These are phyloP conservation scores for Pandemis cinnamomeana DNA, from an alignment of 2,888 invertebrate species.

Conservation along the genomic window DNA sequence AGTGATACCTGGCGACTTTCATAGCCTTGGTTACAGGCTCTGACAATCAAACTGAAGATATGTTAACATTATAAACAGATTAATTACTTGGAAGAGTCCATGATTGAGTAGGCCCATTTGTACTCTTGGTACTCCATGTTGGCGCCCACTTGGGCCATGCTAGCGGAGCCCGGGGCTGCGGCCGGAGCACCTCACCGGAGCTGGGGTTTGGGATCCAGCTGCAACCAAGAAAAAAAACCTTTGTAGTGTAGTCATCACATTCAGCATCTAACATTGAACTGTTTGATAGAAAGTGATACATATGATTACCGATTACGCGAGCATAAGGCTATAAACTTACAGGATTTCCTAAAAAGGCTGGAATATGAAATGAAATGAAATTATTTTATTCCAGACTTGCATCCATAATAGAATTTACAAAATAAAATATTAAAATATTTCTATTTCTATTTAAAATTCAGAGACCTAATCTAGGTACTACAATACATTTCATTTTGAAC, in stretches of 20 bases:
- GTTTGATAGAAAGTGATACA: neutral
- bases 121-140: slow-evolving; percentile 86
- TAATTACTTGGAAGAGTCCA: slow-evolving; percentile 94
- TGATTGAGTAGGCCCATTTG: slow-evolving; percentile 97
- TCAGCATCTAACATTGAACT: neutral
- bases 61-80: neutral
- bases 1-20: too few relatives aligned
- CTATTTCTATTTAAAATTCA: too few relatives aligned
- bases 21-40: too few relatives aligned
- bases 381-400: too few relatives aligned
- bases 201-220: slow-evolving; percentile 44
- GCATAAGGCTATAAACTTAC: too few relatives aligned
- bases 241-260: neutral
- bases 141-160: slow-evolving; percentile 81
- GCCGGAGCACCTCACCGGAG: slow-evolving; percentile 41
- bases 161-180: slow-evolving; percentile 46
- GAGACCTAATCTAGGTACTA: too few relatives aligned
- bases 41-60: too few relatives aligned
- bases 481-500: too few relatives aligned
- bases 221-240: slow-evolving; percentile 34
- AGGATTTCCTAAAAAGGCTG: too few relatives aligned
- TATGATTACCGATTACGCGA: neutral
- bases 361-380: too few relatives aligned
- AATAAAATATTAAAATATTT: too few relatives aligned
- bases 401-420: too few relatives aligned